Conservation (phyloP, 2,888 invertebrate species). For the Norana najaformis region DNA sequence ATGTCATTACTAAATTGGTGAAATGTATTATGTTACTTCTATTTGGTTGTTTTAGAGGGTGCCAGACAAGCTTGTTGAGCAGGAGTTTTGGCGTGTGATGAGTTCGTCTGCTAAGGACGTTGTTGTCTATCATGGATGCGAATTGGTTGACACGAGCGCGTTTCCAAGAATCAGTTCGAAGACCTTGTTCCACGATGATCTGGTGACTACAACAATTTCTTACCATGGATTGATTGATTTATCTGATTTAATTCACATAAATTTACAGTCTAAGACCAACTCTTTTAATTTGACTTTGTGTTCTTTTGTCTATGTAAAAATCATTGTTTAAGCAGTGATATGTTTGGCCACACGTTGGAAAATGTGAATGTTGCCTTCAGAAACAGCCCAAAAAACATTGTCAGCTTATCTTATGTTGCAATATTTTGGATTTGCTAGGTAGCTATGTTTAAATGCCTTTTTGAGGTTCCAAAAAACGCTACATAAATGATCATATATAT, state of each 20-base stretch:
- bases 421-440: no score
- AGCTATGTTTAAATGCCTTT: no score
- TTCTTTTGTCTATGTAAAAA: no score
- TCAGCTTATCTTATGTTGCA: neutral
- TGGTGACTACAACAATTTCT: neutral
- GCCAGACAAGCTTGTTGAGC: conserved; percentile 74
- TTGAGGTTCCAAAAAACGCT: no score
- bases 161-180: neutral
- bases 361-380: no score
- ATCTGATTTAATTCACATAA: neutral
- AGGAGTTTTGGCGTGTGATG: conserved; percentile 96
- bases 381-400: neutral
- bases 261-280: neutral
- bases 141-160: conserved; percentile 59
- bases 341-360: no score
- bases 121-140: conserved; percentile 96
- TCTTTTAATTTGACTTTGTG: neutral
- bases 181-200: neutral
- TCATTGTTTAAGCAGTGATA: no score
- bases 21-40: neutral
- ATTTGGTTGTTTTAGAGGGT: conserved; percentile 55
- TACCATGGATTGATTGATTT: no score
- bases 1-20: neutral
- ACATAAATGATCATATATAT: neutral
- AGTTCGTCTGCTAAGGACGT: conserved; percentile 89